Conservation (phyloP, 2,113 vertebrate genomes). For the Isichthys henryi region DNA sequence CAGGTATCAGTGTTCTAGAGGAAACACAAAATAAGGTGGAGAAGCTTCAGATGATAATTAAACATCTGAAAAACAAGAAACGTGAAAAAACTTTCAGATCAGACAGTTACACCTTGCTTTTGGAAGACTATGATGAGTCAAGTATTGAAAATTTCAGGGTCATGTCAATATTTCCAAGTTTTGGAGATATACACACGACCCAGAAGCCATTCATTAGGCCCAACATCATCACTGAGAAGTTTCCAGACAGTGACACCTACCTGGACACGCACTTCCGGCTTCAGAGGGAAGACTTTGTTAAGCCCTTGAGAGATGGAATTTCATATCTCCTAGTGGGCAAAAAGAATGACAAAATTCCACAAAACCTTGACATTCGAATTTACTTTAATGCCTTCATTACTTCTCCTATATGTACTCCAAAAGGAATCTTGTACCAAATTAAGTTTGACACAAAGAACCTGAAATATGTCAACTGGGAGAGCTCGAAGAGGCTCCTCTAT, state of each 20-base stretch:
- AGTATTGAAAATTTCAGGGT: conserved; percentile 26
- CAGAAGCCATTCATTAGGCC: conserved; percentile 28
- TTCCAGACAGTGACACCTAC: conserved; percentile 27
- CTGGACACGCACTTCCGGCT: conserved; percentile 47
- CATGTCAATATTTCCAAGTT: conserved; percentile 39
- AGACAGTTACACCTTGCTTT: conserved; percentile 26
- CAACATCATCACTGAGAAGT: conserved; percentile 32
- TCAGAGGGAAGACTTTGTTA: conserved; percentile 39
- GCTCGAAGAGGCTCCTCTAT: conserved; percentile 33
- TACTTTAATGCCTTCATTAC: conserved; percentile 23
- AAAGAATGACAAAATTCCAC: background rate
- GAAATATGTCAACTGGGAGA: conserved; percentile 28
- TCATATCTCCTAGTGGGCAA: conserved; percentile 20
- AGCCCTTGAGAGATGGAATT: conserved; percentile 42
- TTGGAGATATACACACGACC: conserved; percentile 35
- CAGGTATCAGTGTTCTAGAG: background rate
- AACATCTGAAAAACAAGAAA: conserved; percentile 30
- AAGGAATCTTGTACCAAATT: conserved; percentile 26
- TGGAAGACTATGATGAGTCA: conserved; percentile 10
- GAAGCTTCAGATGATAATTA: conserved; percentile 20
- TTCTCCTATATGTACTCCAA: conserved; percentile 21
- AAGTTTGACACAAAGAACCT: conserved; percentile 20
- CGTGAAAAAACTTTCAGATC: conserved; percentile 24
- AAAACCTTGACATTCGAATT: conserved; percentile 25
- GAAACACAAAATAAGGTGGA: conserved; percentile 19